Evolutionary conservation across 2,797 vertebrate genomes (phyloP).

Genomic region (Chiroxiphia lanceolata): DNA sequence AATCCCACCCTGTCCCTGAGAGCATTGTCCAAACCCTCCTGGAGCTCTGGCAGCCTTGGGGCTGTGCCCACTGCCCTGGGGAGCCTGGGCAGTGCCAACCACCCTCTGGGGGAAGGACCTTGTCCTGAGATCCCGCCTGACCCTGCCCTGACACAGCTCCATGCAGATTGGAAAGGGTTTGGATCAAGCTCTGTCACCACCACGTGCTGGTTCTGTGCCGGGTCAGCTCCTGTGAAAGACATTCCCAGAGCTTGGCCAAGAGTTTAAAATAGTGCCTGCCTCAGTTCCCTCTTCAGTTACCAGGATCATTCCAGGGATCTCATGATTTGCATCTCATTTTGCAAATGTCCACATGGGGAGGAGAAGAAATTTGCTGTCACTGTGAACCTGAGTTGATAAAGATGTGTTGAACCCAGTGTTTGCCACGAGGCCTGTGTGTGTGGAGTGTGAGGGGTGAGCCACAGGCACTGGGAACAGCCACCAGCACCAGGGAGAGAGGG

Average conservation of each 20-base stretch:
- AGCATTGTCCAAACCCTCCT: accelerated
- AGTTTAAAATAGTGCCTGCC: constrained; percentile 18
- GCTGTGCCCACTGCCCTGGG: neutral
- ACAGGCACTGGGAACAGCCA: neutral
- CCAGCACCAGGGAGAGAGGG: accelerated
- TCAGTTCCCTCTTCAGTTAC: neutral
- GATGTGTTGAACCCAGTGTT: neutral
- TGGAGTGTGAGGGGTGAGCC: neutral
- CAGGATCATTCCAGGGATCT: neutral
- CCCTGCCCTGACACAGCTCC: neutral
- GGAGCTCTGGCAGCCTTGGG: neutral
- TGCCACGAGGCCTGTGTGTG: neutral
- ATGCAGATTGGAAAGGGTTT: neutral
- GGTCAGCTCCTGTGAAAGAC: neutral
- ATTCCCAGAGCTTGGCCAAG: neutral
- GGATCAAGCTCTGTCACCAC: neutral
- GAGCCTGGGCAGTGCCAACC: neutral
- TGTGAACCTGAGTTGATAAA: neutral
- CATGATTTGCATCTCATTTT: constrained; percentile 3
- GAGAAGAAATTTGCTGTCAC: neutral
- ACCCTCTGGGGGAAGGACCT: neutral
- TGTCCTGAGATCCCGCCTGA: accelerated
- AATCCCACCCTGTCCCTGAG: neutral
- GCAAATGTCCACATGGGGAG: neutral
- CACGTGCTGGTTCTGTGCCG: neutral